phyloP scores from a whole-genome alignment of 2,888 invertebrate genomes.

The Ligdia adustata region DNA sequence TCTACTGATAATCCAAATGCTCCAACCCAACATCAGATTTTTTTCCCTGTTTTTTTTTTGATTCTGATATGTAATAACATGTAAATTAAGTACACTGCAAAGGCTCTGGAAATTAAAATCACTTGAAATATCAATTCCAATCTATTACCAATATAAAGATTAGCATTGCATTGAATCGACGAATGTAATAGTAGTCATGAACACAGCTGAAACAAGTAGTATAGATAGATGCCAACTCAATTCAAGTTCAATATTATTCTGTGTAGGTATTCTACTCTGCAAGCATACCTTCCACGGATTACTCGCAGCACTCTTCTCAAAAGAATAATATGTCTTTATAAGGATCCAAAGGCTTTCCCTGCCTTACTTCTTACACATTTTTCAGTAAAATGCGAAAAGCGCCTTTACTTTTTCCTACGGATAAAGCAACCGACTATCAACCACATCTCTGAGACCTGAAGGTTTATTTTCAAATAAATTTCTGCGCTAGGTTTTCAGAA shows the following conservation, averaged over 20 bases:
- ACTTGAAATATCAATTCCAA: no score
- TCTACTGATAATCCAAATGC: no score
- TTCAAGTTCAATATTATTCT: neutral
- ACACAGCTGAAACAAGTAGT: no score
- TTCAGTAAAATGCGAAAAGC: constrained; percentile 79
- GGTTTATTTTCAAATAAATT: constrained; percentile 27
- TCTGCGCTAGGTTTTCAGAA: constrained; percentile 47
- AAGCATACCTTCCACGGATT: constrained; percentile 70
- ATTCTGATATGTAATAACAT: no score
- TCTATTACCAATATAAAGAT: no score
- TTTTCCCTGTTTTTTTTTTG: no score
- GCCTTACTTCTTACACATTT: constrained; percentile 78
- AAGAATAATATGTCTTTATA: constrained; percentile 84
- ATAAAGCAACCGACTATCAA: constrained; percentile 35
- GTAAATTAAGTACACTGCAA: no score
- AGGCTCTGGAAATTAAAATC: no score
- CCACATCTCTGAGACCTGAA: constrained; percentile 36
- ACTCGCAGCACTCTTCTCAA: constrained; percentile 72
- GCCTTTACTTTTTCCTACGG: constrained; percentile 58
- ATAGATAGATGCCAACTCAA: no score
- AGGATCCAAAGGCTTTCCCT: constrained; percentile 75
- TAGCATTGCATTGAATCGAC: no score
- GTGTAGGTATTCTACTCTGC: neutral
- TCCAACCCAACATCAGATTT: no score
- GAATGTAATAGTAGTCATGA: no score